Evolutionary conservation across 2,888 invertebrate genomes (phyloP).

Genomic region (Dermolepida albohirtum): DNA sequence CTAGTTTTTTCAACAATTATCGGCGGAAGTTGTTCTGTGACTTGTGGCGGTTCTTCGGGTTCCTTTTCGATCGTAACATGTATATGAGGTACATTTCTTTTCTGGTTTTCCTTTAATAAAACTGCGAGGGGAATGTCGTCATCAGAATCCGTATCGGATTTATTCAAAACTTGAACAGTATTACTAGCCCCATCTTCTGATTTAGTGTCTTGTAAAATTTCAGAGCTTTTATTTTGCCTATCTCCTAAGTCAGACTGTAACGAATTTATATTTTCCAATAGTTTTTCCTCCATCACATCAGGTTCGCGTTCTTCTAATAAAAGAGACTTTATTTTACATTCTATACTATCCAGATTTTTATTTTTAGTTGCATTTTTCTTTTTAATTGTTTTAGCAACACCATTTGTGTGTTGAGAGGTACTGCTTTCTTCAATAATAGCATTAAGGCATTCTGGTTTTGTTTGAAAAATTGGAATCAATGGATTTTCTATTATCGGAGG

Average conservation of each 20-base stretch:
- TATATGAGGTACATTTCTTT: conserved; percentile 1
- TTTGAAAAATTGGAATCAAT: conserved; percentile 19
- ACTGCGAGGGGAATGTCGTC: conserved; percentile 53
- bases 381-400: conserved; percentile 1
- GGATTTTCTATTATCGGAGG: conserved; percentile 16
- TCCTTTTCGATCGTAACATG: background rate
- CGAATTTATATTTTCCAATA: conserved; percentile 34
- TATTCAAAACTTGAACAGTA: background rate
- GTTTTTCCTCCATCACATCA: conserved; percentile 53
- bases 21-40: conserved; percentile 1
- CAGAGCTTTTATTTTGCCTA: background rate
- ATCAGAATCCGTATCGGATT: conserved; percentile 51
- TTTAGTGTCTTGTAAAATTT: background rate
- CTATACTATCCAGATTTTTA: conserved; percentile 26
- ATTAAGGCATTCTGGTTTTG: conserved; percentile 18
- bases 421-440: conserved; percentile 5
- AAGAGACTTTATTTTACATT: conserved; percentile 31
- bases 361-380: conserved; percentile 11
- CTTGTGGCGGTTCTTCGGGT: background rate
- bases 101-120: conserved; percentile 24
- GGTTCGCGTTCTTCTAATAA: conserved; percentile 52
- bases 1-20: background rate
- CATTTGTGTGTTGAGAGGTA: background rate
- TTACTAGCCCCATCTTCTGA: background rate
- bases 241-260: background rate